phyloP scores from a whole-genome alignment of 2,888 invertebrate genomes.

The Tineola bisselliella region DNA sequence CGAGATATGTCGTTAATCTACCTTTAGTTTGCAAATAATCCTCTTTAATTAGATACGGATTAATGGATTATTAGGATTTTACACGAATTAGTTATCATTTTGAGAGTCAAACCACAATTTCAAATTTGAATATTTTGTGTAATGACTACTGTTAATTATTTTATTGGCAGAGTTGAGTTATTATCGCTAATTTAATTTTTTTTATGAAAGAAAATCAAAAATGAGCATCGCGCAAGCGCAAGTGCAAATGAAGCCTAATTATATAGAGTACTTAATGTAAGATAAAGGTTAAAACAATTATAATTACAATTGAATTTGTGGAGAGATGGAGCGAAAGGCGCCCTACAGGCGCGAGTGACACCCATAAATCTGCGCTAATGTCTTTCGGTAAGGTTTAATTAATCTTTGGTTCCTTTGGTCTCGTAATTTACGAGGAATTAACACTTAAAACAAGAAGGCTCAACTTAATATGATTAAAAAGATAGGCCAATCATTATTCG shows the following conservation, averaged over 20 bases:
- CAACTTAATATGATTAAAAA: background rate
- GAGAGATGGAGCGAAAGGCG: slow-evolving; percentile 5
- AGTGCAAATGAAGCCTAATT: background rate
- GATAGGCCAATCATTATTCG: background rate
- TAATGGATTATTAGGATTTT: background rate
- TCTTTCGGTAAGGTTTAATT: slow-evolving; percentile 15
- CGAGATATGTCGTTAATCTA: background rate
- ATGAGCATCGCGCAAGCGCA: background rate
- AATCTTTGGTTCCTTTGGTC: slow-evolving; percentile 15
- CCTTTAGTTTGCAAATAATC: slow-evolving; percentile 15
- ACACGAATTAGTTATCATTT: slow-evolving; percentile 11
- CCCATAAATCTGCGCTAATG: slow-evolving; percentile 14
- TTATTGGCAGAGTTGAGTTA: too few species aligned
- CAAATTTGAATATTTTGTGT: background rate
- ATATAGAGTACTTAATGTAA: background rate
- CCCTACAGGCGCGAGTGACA: slow-evolving; percentile 11
- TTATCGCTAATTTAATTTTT: too few species aligned
- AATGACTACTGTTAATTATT: too few species aligned
- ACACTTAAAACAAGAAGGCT: slow-evolving; percentile 11
- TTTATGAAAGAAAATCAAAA: too few species aligned
- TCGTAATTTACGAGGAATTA: slow-evolving; percentile 10
- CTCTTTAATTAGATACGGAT: slow-evolving; percentile 10
- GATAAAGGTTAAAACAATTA: slow-evolving; percentile 3
- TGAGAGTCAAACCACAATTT: background rate
- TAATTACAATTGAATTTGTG: slow-evolving; percentile 8